Evolutionary conservation across 2,113 vertebrate genomes (phyloP).

Genomic region (Dascyllus trimaculatus): DNA sequence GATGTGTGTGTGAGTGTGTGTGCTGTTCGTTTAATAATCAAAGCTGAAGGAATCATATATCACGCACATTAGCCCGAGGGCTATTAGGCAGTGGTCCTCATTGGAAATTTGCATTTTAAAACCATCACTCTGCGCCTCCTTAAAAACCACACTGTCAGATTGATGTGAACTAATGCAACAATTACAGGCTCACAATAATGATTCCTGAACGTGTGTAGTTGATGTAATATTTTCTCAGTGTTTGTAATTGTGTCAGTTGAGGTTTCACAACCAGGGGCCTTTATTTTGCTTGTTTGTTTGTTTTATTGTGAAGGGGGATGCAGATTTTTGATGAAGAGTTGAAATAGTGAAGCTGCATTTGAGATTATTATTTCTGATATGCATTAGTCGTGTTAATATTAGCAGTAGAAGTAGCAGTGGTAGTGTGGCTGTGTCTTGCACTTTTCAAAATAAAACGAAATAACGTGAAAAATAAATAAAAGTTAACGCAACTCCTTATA

Average conservation of each 20-base stretch:
- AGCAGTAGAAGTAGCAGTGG: too few species aligned
- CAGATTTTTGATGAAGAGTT: too few species aligned
- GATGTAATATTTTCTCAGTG: constrained; percentile 43
- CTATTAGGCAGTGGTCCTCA: constrained; percentile 78
- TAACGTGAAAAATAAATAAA: too few species aligned
- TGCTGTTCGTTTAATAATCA: constrained; percentile 81
- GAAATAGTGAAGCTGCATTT: too few species aligned
- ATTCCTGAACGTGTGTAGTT: constrained; percentile 42
- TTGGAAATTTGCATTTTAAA: constrained; percentile 83
- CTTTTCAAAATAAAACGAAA: too few species aligned
- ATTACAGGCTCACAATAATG: constrained; percentile 53
- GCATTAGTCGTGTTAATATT: too few species aligned
- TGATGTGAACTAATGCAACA: constrained; percentile 64
- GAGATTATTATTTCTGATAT: too few species aligned
- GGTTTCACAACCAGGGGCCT: too few species aligned
- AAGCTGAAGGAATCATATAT: constrained; percentile 81
- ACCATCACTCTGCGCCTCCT: constrained; percentile 65
- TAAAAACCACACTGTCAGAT: constrained; percentile 59
- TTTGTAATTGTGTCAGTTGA: constrained; percentile 39
- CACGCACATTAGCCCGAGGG: constrained; percentile 81
- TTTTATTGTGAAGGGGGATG: too few species aligned
- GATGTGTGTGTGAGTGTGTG: constrained; percentile 13
- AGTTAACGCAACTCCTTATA: too few species aligned
- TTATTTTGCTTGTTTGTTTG: too few species aligned
- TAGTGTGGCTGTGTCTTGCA: too few species aligned